Percentiles rank a stretch among this genome's conserved stretches.
phyloP scores from a whole-genome alignment of 2,888 invertebrate species.

The Plagiodera versicolora region DNA sequence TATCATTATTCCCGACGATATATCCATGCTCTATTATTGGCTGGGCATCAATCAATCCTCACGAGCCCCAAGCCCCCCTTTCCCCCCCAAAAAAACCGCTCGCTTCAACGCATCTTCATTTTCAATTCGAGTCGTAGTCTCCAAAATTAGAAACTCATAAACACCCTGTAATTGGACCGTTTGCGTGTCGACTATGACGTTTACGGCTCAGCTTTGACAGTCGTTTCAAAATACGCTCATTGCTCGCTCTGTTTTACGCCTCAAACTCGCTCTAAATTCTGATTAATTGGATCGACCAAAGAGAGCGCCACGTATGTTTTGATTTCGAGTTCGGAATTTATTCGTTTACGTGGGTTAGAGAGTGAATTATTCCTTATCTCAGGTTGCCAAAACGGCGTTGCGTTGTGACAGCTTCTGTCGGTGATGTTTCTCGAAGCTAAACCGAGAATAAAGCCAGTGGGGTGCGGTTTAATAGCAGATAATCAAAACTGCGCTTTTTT shows the following conservation, averaged over 20 bases:
- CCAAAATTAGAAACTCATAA: conserved; percentile 52
- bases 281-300: conserved; percentile 35
- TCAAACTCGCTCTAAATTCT: conserved; percentile 35
- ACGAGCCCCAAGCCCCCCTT: too few species aligned
- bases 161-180: conserved; percentile 54
- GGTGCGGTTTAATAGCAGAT: too few species aligned
- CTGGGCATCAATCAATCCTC: too few species aligned
- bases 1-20: too few species aligned
- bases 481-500: too few species aligned
- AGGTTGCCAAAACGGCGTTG: not conserved
- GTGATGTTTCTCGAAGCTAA: too few species aligned
- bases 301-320: conserved; percentile 15
- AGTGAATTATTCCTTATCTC: not conserved
- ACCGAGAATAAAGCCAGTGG: too few species aligned
- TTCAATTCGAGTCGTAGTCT: conserved; percentile 40
- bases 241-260: conserved; percentile 36
- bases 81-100: too few species aligned
- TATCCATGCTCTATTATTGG: too few species aligned
- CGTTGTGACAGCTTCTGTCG: not conserved
- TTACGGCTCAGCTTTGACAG: conserved; percentile 55
- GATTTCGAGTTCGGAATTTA: conserved; percentile 3
- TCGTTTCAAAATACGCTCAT: conserved; percentile 49
- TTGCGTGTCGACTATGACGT: conserved; percentile 53
- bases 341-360: conserved; percentile 6
- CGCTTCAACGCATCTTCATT: conserved; percentile 14